Evolutionary conservation across 2,113 vertebrate species (phyloP), one percentile per base, ranked within the genome.

Genomic region (Oncorhynchus clarkii): DNA sequence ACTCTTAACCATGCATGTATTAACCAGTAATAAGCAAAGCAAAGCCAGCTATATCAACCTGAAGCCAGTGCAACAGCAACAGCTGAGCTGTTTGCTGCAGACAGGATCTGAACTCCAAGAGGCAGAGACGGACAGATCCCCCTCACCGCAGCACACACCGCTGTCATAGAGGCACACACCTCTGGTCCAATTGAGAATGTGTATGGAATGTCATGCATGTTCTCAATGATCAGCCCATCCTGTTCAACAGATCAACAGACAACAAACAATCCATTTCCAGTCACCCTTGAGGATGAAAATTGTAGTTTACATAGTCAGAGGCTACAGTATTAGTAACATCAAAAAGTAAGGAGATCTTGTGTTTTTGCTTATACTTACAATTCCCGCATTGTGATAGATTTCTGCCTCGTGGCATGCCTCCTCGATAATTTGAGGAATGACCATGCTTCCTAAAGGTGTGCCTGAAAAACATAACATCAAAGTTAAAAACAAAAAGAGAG

Each of bases 181-280:
- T 96, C 96, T 0, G 95, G 93, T 13, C 95, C 96, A 9, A 91
- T 83, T 1, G 79, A 22, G 73, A 93, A 75, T 0, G 81, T 89
- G 85, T 96, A 97, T 0, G 95, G 96, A 74, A 95, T 80, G 16
- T 96, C 95, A 4, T 96, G 95, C 96, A 96, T 97, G 88, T 97
- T 97, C 85, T 97, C 96, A 49, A 97, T 83, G 3, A 97, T 90
- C 77, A 96, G 3, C 3, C 89, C 96, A 8, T 96, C 95, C 96
- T 97, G 84, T 51, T 26, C 75, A 2, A 69, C 3, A 76, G 4
- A 69, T 5, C 13, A 16, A 71, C 9, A 45, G 9, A 45, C 39
- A 45, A 45, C 39, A 45, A 45, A 45, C 39, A 11, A 45, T 45
- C 11, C 2, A 11, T 45, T 45, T 45, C 39, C 39, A 45, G 39